These are phyloP conservation scores for Chrysemys picta DNA, from an alignment of 2,113 vertebrate species.

Conservation along the genomic window DNA sequence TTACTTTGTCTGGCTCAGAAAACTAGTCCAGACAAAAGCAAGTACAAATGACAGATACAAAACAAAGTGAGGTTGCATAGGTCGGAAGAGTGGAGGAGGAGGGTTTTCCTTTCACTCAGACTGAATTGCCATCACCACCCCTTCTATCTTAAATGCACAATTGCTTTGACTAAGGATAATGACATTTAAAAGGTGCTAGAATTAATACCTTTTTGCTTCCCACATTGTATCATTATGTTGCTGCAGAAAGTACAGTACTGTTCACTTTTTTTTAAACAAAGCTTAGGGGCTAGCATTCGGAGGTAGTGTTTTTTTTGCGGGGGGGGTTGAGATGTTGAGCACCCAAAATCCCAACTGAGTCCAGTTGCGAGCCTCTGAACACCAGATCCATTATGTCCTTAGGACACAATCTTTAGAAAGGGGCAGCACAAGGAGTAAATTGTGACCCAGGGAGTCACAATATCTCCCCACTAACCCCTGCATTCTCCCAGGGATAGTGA, in stretches of 20 bases:
- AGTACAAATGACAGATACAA: background rate
- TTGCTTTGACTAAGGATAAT: background rate
- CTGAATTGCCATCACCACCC: background rate
- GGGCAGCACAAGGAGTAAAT: background rate
- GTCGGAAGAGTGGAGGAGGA: background rate
- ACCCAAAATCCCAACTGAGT: background rate
- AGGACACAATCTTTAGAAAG: background rate
- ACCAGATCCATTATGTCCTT: background rate
- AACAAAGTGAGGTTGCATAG: background rate
- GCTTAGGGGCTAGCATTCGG: background rate
- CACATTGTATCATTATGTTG: background rate
- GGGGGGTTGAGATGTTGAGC: background rate
- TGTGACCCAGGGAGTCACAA: background rate
- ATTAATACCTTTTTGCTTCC: background rate
- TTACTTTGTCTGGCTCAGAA: background rate
- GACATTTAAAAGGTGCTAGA: background rate
- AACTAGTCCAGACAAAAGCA: background rate
- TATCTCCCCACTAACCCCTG: fast-evolving
- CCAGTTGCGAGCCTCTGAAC: background rate
- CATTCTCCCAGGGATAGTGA: background rate
- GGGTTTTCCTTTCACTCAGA: background rate
- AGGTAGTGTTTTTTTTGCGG: background rate
- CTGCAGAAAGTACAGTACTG: background rate
- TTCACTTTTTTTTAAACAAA: background rate
- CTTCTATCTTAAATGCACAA: background rate